Conservation (phyloP, 2,113 vertebrate species). For the Heterotilapia buettikoferi region DNA sequence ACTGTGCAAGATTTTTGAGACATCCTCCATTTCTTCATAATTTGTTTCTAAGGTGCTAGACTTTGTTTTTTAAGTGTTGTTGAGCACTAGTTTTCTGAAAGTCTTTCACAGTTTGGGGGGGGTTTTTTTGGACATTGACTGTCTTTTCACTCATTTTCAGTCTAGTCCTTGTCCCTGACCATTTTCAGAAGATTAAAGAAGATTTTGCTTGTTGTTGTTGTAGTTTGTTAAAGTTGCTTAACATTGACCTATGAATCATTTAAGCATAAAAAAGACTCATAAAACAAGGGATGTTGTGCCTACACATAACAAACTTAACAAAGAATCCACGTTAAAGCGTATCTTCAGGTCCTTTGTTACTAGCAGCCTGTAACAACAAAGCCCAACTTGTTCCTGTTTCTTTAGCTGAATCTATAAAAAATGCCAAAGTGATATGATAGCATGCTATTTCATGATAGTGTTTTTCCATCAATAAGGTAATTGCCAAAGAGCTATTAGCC, state of each 20-base stretch:
- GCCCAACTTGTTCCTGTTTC: background rate
- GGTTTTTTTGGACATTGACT: accelerated
- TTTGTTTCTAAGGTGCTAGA: background rate
- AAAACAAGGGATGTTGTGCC: background rate
- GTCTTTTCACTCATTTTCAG: background rate
- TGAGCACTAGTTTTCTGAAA: background rate
- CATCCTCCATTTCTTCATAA: background rate
- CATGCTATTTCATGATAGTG: background rate
- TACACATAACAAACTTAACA: background rate
- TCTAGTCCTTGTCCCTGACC: background rate
- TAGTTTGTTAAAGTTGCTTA: background rate
- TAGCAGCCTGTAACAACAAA: background rate
- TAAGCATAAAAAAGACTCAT: background rate
- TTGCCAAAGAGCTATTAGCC: background rate
- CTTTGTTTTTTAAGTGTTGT: background rate
- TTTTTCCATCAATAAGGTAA: background rate
- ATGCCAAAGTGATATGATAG: background rate
- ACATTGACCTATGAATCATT: background rate
- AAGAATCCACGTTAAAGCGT: background rate
- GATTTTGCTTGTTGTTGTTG: background rate
- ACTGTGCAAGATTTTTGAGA: background rate
- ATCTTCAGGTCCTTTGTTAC: background rate
- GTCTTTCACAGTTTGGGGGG: accelerated
- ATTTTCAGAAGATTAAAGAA: background rate
- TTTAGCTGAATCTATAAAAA: background rate